Conservation (phyloP, 2,113 vertebrate species). For the Gopherus flavomarginatus region DNA sequence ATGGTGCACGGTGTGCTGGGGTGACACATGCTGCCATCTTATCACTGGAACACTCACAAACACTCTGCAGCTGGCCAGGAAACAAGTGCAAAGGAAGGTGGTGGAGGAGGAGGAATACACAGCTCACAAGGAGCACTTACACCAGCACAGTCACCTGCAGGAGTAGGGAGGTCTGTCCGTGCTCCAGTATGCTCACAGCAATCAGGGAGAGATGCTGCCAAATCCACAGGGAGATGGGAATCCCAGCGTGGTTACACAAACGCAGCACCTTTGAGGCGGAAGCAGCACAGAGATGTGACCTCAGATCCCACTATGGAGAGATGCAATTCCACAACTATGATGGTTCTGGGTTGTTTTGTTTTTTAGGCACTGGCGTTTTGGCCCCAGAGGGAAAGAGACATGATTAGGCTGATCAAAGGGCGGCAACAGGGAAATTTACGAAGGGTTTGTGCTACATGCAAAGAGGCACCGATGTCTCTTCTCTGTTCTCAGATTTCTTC, state of each 20-base stretch:
- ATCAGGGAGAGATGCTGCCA: neutral
- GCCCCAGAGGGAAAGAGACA: neutral
- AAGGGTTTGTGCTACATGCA: neutral
- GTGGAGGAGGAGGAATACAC: neutral
- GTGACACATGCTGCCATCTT: neutral
- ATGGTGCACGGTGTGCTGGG: accelerated
- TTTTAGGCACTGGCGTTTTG: neutral
- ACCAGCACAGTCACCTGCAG: slow-evolving; percentile 62
- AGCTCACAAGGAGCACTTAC: slow-evolving; percentile 43
- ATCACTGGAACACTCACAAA: neutral
- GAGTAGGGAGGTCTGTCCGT: neutral
- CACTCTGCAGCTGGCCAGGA: neutral
- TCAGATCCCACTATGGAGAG: neutral
- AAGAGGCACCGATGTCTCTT: neutral
- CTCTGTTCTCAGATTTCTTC: slow-evolving; percentile 58
- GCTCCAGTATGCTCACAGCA: neutral
- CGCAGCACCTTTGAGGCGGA: neutral
- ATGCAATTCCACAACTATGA: neutral
- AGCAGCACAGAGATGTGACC: neutral
- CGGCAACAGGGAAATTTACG: neutral
- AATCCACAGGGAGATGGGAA: neutral
- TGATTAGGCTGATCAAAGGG: slow-evolving; percentile 1
- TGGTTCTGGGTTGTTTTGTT: neutral
- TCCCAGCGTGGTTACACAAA: neutral
- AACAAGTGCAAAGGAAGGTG: neutral